These are phyloP conservation scores for Mesorhabditis spiculigera DNA, from an alignment of 2,888 invertebrate species.

Conservation along the genomic window DNA sequence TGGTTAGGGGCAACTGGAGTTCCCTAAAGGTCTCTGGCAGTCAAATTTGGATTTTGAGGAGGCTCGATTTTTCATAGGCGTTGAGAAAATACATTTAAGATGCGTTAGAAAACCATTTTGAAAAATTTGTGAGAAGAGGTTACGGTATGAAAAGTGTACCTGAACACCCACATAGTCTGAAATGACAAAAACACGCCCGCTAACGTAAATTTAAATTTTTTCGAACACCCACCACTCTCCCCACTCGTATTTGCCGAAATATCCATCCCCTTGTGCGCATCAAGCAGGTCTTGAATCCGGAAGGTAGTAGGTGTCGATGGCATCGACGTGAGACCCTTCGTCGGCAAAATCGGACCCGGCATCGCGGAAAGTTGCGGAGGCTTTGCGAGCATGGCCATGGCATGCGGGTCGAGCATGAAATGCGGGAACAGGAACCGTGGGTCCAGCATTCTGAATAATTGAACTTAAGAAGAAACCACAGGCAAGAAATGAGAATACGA, in stretches of 20 bases:
- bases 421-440: background rate
- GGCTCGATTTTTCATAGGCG: too few relatives aligned
- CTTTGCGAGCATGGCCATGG: background rate
- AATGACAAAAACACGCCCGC: too few relatives aligned
- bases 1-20: too few relatives aligned
- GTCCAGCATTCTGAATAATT: background rate
- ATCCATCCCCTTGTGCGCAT: background rate
- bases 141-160: too few relatives aligned
- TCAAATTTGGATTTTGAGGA: too few relatives aligned
- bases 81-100: too few relatives aligned
- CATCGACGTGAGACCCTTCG: background rate
- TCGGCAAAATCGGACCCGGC: background rate
- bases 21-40: too few relatives aligned
- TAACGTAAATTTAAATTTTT: too few relatives aligned
- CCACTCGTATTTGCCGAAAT: conserved; percentile 2
- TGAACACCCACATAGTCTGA: too few relatives aligned
- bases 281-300: background rate
- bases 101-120: too few relatives aligned
- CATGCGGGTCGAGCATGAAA: background rate
- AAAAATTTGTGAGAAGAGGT: too few relatives aligned
- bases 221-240: background rate
- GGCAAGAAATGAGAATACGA: background rate
- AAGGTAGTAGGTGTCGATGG: background rate
- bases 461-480: background rate
- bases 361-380: background rate